Conservation (phyloP, 2,888 invertebrate species). For the Cheilosia grossa region DNA sequence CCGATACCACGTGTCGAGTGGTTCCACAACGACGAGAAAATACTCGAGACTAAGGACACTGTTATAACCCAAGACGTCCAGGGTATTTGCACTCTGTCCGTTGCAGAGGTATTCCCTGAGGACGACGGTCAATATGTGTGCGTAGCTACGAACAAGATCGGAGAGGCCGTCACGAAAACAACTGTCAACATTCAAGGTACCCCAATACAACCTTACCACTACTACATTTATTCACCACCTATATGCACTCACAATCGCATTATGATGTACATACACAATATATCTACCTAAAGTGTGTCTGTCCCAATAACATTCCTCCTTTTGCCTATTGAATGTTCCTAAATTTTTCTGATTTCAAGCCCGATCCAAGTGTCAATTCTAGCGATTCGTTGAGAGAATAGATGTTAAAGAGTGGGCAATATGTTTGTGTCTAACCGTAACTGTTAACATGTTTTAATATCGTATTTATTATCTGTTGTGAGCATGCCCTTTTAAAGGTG, state of each 20-base stretch:
- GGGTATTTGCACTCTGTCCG: constrained; percentile 91
- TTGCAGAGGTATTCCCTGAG: constrained; percentile 95
- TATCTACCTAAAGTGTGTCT: constrained; percentile 8
- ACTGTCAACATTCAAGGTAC: constrained; percentile 92
- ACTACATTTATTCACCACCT: constrained; percentile 47
- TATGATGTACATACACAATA: constrained; percentile 45
- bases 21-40: constrained; percentile 89
- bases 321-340: constrained; percentile 19
- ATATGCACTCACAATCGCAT: constrained; percentile 25
- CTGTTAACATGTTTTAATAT: not conserved
- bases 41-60: constrained; percentile 91
- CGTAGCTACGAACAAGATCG: constrained; percentile 91
- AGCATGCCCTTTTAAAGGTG: no score
- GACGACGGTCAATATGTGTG: constrained; percentile 94
- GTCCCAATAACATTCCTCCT: not conserved
- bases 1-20: constrained; percentile 92
- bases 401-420: not conserved
- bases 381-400: not conserved
- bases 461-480: not conserved
- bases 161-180: constrained; percentile 91
- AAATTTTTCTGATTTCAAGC: not conserved
- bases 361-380: constrained; percentile 5
- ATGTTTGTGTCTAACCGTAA: constrained; percentile 40
- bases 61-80: constrained; percentile 89
- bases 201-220: constrained; percentile 50